Percentiles rank a stretch among this genome's conserved stretches.
Conservation (phyloP, 2,888 invertebrate species). For the Drosophila mercatorum region DNA sequence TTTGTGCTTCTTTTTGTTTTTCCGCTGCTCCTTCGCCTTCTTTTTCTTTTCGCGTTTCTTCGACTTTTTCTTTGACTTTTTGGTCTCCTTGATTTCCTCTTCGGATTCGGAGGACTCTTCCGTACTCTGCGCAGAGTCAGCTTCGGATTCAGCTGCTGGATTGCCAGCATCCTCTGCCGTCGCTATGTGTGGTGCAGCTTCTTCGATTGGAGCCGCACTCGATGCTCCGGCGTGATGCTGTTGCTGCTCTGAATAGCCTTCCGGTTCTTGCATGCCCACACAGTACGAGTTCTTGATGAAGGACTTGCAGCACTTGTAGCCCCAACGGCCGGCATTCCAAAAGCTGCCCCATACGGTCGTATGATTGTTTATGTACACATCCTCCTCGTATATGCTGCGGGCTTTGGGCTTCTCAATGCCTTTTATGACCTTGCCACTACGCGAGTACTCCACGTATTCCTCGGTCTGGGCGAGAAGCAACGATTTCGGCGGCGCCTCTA, state of each 20-base stretch:
- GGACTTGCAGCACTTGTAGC: constrained; percentile 97
- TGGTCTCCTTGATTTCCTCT: constrained; percentile 51
- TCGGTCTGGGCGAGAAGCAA: constrained; percentile 96
- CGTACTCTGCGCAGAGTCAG: constrained; percentile 45
- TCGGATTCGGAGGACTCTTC: constrained; percentile 54
- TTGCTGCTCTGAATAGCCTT: constrained; percentile 59
- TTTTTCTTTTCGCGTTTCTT: constrained; percentile 80
- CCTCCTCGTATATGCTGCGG: constrained; percentile 96
- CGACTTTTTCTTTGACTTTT: constrained; percentile 75
- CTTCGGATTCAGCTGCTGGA: constrained; percentile 60
- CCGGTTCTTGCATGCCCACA: constrained; percentile 75
- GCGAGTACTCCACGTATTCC: constrained; percentile 97
- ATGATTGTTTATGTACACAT: constrained; percentile 96
- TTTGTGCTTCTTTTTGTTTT: constrained; percentile 72
- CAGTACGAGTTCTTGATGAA: constrained; percentile 87
- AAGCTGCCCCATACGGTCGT: constrained; percentile 97
- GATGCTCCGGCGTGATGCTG: constrained; percentile 21
- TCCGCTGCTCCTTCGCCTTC: constrained; percentile 82
- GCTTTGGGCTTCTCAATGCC: constrained; percentile 95
- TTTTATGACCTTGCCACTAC: constrained; percentile 93
- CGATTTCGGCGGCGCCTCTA: constrained; percentile 94
- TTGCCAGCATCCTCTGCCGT: constrained; percentile 79
- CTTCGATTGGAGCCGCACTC: constrained; percentile 9
- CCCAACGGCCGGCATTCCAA: constrained; percentile 97
- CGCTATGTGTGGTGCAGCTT: constrained; percentile 29